Base-by-base conservation (phyloP, 2,888 invertebrate species). In the Stegana nigrithorax region DNA sequence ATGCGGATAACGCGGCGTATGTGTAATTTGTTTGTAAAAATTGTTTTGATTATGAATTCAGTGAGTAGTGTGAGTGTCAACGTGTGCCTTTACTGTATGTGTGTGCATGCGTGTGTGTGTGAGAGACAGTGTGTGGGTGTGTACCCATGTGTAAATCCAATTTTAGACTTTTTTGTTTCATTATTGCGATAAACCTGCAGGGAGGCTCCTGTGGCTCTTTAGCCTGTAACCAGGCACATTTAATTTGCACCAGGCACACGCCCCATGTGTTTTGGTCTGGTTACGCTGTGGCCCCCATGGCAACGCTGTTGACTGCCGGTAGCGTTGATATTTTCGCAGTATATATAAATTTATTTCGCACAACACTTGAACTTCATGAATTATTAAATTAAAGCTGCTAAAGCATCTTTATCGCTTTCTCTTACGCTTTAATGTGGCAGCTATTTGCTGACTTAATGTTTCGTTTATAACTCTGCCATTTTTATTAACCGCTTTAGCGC, bases 371-470 rank as follows among this genome's bases (percentile, higher is more conserved):
- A 29, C 19, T 55, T 36, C 32, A 55, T 55, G 53, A 55, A 55
- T 55, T 55, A 32, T 55, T 55, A 36, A 55, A 17, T 36, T 36
- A 19, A 32, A 55, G 36, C 53, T 29, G 53, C 36, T 55, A n/a
- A 55, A 55, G 53, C 32, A 5, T 8, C 6, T 36, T 36, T 12
- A 26, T 39, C 2, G 12, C 14, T 39, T 27, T 17, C 14, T 29
- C 27, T 29, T 29, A 29, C 17, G 8, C 51, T 51, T 51, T 39
- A 39, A 39, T 39, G 17, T 39, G 12, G 14, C n/a, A 4, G 14
- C 39, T 45, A 19, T 23, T 47, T 47, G 12, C n/a, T 47, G 21
- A 53, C 29, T 53, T 53, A 19, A 51, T 27, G 29, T 19, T 53
- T 14, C 21, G 21, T 17, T 19, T 45, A 21, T 45, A 7, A 8